These are phyloP conservation scores for Plumapathes pennacea DNA, from an alignment of 92 coral and sea anemone species.

Conservation along the genomic window DNA sequence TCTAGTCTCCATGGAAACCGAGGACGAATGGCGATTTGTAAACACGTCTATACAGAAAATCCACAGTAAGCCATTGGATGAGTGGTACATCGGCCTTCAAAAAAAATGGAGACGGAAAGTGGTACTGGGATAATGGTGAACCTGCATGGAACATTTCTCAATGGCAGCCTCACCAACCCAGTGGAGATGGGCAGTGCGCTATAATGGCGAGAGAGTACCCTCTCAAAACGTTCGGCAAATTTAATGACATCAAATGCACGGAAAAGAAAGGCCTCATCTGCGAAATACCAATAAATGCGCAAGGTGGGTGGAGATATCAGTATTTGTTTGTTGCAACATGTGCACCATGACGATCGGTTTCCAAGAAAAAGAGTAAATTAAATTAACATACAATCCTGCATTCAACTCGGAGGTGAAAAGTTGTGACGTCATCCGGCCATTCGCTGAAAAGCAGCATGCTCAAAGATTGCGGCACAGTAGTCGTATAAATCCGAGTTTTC, in stretches of 20 bases:
- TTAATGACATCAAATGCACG: constrained; percentile 52
- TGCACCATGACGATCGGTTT: no score
- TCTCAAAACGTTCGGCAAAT: constrained; percentile 11
- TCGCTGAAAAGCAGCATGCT: no score
- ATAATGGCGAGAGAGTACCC: constrained; percentile 50
- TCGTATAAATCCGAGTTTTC: no score
- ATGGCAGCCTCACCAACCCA: constrained; percentile 52
- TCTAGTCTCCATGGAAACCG: constrained; percentile 55
- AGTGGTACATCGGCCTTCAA: constrained; percentile 57
- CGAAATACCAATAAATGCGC: no score
- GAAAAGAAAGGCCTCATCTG: constrained; percentile 53
- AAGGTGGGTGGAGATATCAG: no score
- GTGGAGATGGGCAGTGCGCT: constrained; percentile 57
- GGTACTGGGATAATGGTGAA: constrained; percentile 61
- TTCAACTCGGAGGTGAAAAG: no score
- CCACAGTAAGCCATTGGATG: constrained; percentile 25
- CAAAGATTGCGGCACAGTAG: no score
- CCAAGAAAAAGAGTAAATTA: no score
- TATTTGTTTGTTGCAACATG: no score
- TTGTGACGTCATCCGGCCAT: no score
- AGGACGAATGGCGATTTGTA: constrained; percentile 51
- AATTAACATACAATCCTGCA: no score
- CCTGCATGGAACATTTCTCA: constrained; percentile 32
- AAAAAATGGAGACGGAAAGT: background rate
- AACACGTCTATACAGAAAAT: constrained; percentile 51